Evolutionary conservation across 2,113 vertebrate species (phyloP).

Genomic region (Neolamprologus ventralis): DNA sequence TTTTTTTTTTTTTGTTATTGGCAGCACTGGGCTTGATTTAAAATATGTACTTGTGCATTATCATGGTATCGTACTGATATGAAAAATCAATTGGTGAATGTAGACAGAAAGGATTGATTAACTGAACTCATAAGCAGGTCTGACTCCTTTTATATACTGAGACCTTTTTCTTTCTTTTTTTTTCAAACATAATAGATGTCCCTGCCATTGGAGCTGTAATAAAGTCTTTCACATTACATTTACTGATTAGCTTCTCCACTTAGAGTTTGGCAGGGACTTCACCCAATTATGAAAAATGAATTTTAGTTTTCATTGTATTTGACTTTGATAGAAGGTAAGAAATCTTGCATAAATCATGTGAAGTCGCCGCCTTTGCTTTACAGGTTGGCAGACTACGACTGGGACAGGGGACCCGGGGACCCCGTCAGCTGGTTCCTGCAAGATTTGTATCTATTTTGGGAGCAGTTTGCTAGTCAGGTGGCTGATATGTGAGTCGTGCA

Average conservation of each 20-base stretch:
- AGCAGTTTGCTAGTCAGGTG: constrained; percentile 17
- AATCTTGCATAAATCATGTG: background rate
- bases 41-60: background rate
- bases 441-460: constrained; percentile 33
- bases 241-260: background rate
- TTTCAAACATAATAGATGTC: background rate
- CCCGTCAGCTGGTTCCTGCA: background rate
- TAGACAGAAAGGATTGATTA: background rate
- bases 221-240: constrained; percentile 10
- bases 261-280: background rate
- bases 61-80: background rate
- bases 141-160: background rate
- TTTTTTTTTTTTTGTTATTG: background rate
- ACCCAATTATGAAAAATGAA: background rate
- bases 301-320: background rate
- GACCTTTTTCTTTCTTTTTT: background rate
- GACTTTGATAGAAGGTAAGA: background rate
- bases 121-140: background rate
- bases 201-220: background rate
- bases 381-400: background rate
- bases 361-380: background rate
- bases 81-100: background rate
- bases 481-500: constrained; percentile 26
- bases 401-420: background rate
- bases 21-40: background rate